phyloP scores from a whole-genome alignment of 2,113 vertebrate species.

The Pachypanchax playfairii region DNA sequence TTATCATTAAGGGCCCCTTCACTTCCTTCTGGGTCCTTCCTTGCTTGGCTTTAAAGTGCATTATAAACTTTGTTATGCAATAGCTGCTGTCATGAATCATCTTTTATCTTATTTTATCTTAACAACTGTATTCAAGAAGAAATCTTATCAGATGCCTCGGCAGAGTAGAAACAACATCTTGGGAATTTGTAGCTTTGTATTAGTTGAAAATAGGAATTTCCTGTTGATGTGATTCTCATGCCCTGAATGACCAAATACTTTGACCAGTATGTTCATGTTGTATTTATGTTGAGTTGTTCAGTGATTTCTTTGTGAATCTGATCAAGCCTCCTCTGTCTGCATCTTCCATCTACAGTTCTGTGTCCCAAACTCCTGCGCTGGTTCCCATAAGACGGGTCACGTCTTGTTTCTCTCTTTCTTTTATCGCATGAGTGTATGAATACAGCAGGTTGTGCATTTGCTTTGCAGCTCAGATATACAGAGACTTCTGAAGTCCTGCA shows the following conservation, averaged over 20 bases:
- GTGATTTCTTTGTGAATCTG: neutral
- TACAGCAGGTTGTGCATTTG: conserved; percentile 37
- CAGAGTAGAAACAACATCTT: neutral
- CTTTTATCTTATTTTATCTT: too few species aligned
- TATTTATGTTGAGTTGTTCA: neutral
- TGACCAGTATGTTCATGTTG: too few species aligned
- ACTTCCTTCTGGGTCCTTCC: too few species aligned
- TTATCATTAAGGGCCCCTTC: too few species aligned
- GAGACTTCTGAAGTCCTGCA: conserved; percentile 37
- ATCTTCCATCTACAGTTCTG: conserved; percentile 22
- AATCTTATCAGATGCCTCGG: too few species aligned
- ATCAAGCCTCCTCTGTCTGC: conserved; percentile 3
- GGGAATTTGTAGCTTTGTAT: neutral
- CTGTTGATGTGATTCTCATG: too few species aligned
- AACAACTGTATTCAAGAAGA: too few species aligned
- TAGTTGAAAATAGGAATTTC: neutral
- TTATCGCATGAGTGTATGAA: conserved; percentile 37
- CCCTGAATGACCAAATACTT: too few species aligned
- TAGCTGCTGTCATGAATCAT: too few species aligned
- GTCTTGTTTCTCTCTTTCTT: conserved; percentile 24
- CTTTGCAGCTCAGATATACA: conserved; percentile 13
- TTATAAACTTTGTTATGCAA: too few species aligned
- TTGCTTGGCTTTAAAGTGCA: too few species aligned
- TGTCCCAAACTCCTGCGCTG: conserved; percentile 33
- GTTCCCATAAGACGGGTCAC: conserved; percentile 55